These are phyloP conservation scores for Chloroclysta siterata DNA, from an alignment of 2,888 invertebrate genomes.

Conservation along the genomic window DNA sequence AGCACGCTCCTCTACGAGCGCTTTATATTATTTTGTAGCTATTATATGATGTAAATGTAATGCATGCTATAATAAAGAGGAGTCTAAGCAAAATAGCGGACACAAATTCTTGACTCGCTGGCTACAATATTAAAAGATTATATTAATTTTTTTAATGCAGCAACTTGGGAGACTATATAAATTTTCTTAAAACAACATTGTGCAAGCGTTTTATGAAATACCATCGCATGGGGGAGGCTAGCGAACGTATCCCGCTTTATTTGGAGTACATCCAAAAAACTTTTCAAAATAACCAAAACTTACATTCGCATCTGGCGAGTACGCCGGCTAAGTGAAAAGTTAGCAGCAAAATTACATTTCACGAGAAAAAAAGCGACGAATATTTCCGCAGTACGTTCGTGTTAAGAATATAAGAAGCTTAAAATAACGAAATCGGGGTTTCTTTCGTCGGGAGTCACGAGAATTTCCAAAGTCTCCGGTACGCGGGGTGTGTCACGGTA, in stretches of 20 bases:
- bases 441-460: conserved; percentile 46
- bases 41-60: background rate
- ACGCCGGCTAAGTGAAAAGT: conserved; percentile 75
- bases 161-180: conserved; percentile 33
- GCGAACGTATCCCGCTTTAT: conserved; percentile 52
- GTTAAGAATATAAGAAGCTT: conserved; percentile 76
- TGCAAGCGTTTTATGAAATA: conserved; percentile 46
- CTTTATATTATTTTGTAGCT: too few relatives aligned
- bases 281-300: conserved; percentile 68
- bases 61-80: conserved; percentile 1
- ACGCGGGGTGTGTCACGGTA: conserved; percentile 43
- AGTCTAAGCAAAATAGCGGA: conserved; percentile 20
- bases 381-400: conserved; percentile 56
- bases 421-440: conserved; percentile 69
- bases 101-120: conserved; percentile 34
- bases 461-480: conserved; percentile 46
- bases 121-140: conserved; percentile 35
- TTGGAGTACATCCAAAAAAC: conserved; percentile 72
- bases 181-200: conserved; percentile 37
- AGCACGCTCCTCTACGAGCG: too few relatives aligned
- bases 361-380: conserved; percentile 55
- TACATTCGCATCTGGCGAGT: conserved; percentile 61
- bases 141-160: conserved; percentile 45
- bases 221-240: conserved; percentile 33
- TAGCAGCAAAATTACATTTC: conserved; percentile 70